These are phyloP conservation scores for Ceyx erithaca DNA, from an alignment of 2,797 vertebrate species.

Conservation along the genomic window DNA sequence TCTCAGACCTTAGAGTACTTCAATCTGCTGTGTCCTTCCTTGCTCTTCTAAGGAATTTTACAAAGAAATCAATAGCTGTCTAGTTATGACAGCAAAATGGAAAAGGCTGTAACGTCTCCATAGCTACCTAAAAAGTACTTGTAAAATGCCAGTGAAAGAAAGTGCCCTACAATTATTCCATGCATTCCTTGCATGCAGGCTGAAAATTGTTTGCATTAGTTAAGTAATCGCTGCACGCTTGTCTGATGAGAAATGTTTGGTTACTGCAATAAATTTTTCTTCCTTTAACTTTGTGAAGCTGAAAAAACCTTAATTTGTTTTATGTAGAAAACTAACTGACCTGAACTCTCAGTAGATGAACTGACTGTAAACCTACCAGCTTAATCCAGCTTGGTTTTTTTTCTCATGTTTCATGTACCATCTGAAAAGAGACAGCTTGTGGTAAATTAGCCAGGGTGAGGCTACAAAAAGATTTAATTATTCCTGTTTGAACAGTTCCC, in stretches of 20 bases:
- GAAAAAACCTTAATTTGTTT: neutral
- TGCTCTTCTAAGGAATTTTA: conserved; percentile 14
- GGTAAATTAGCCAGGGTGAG: conserved; percentile 43
- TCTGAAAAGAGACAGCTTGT: conserved; percentile 60
- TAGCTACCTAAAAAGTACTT: conserved; percentile 44
- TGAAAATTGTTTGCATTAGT: conserved; percentile 55
- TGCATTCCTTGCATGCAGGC: conserved; percentile 29
- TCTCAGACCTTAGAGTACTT: neutral
- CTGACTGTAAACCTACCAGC: neutral
- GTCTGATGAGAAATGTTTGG: neutral
- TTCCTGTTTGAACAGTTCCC: conserved; percentile 63
- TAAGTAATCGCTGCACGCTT: conserved; percentile 11
- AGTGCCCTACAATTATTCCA: conserved; percentile 9
- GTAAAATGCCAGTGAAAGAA: conserved; percentile 3
- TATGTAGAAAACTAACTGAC: neutral
- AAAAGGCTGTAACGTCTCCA: conserved; percentile 11
- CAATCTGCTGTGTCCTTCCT: neutral
- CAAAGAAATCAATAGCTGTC: conserved; percentile 33
- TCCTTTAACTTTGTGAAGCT: conserved; percentile 4
- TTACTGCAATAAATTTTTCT: conserved; percentile 1
- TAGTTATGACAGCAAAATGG: conserved; percentile 38
- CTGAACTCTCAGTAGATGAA: neutral
- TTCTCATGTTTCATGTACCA: neutral
- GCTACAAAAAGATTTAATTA: conserved; percentile 57
- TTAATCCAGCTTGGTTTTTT: neutral